Evolutionary conservation across 2,797 vertebrate species (phyloP).

Genomic region (Danio tinwini): DNA sequence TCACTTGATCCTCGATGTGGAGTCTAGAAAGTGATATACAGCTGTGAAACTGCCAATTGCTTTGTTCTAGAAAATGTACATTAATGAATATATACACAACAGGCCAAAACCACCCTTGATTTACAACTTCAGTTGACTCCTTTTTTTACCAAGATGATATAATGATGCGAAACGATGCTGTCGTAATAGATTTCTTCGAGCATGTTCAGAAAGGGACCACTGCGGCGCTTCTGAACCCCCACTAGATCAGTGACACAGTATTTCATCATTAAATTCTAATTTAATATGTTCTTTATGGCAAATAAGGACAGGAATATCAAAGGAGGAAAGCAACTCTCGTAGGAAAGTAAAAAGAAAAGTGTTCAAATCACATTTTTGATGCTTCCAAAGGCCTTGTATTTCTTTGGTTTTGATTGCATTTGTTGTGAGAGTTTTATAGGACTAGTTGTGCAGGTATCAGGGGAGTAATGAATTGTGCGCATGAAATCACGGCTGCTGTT

Average conservation of each 20-base stretch:
- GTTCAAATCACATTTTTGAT: conserved; percentile 24
- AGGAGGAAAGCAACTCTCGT: conserved; percentile 26
- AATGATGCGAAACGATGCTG: conserved; percentile 42
- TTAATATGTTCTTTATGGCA: conserved; percentile 18
- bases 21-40: conserved; percentile 40
- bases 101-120: conserved; percentile 37
- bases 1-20: conserved; percentile 60
- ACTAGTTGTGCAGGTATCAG: conserved; percentile 49
- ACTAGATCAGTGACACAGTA: conserved; percentile 37
- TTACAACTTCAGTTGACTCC: conserved; percentile 21
- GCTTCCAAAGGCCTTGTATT: conserved; percentile 5
- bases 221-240: conserved; percentile 4
- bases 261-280: conserved; percentile 47
- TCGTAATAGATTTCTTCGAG: conserved; percentile 28
- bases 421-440: conserved; percentile 44
- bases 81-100: conserved; percentile 42
- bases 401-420: conserved; percentile 39
- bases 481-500: conserved; percentile 41
- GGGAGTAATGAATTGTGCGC: conserved; percentile 42
- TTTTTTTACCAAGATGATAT: conserved; percentile 21
- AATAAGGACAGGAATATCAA: conserved; percentile 40
- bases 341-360: conserved; percentile 20
- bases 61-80: conserved; percentile 43
- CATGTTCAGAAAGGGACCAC: conserved; percentile 3
- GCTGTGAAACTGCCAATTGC: conserved; percentile 47